Evolutionary conservation across 2,797 vertebrate species (phyloP).

Genomic region (Hipposideros larvatus): DNA sequence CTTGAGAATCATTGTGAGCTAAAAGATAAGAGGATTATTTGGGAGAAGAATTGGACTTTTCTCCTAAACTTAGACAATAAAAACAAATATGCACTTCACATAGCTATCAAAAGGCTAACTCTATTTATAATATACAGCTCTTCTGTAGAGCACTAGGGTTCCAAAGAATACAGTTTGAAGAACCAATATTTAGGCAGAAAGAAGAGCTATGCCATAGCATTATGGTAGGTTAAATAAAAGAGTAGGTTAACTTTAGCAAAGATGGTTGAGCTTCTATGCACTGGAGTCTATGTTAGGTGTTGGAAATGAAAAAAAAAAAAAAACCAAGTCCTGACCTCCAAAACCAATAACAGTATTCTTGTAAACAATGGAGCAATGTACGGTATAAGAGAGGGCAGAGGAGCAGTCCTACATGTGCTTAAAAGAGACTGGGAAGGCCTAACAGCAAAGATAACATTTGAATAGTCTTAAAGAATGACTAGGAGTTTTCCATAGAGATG

Average conservation of each 20-base stretch:
- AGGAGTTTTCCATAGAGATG: background rate
- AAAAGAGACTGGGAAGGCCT: background rate
- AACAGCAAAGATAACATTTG: background rate
- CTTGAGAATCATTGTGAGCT: slow-evolving; percentile 45
- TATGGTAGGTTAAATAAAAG: slow-evolving; percentile 22
- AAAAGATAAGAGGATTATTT: slow-evolving; percentile 8
- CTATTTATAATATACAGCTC: background rate
- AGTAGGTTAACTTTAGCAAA: background rate
- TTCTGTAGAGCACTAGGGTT: background rate
- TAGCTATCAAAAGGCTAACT: slow-evolving; percentile 2
- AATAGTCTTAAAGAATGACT: background rate
- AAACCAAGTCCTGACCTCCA: background rate
- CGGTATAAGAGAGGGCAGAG: background rate
- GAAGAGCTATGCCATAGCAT: background rate
- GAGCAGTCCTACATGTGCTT: background rate
- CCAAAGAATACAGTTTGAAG: slow-evolving; percentile 5
- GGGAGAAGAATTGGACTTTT: background rate
- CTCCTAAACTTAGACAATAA: slow-evolving; percentile 3
- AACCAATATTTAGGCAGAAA: slow-evolving; percentile 2
- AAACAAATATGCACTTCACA: slow-evolving; percentile 4
- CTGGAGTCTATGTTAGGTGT: background rate
- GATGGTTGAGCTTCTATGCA: background rate
- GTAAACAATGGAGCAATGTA: background rate
- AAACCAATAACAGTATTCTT: background rate
- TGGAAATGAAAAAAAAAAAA: background rate